phyloP scores from a whole-genome alignment of 2,113 vertebrate genomes.

The Oncorhynchus kisutch region DNA sequence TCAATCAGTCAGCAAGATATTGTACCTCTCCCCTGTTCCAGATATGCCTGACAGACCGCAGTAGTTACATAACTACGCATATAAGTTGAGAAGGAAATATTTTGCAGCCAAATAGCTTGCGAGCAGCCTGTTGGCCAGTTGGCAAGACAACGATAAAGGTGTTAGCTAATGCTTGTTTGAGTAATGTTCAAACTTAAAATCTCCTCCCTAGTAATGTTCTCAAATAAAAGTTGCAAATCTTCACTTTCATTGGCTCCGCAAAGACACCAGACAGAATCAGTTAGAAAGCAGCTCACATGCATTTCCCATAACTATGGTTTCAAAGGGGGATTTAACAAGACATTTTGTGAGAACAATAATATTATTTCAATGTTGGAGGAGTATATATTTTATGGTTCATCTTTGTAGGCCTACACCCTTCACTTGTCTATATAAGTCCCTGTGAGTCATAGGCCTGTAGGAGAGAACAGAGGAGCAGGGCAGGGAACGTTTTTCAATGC shows the following conservation, averaged over 20 bases:
- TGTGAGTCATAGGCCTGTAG: constrained; percentile 52
- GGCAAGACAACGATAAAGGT: not conserved
- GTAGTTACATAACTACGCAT: not conserved
- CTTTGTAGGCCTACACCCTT: constrained; percentile 13
- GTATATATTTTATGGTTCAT: constrained; percentile 26
- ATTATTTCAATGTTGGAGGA: constrained; percentile 27
- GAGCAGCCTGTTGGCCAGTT: not conserved
- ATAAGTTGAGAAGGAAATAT: not conserved
- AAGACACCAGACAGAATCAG: not conserved
- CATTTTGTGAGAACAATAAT: no score
- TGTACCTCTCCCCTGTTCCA: not conserved
- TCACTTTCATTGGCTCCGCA: not conserved
- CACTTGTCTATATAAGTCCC: constrained; percentile 43
- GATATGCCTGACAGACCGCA: not conserved
- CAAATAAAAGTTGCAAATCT: constrained; percentile 2
- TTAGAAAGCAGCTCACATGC: not conserved
- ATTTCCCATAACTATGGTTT: no score
- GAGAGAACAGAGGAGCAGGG: constrained; percentile 41
- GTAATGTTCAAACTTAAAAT: not conserved
- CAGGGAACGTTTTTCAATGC: constrained; percentile 59
- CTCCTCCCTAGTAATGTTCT: not conserved
- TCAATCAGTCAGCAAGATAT: not conserved
- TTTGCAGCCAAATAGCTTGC: not conserved
- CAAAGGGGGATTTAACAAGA: no score
- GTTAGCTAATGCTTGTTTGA: not conserved